phyloP scores from a whole-genome alignment of 2,888 invertebrate species.

The Protodeltote pygarga region DNA sequence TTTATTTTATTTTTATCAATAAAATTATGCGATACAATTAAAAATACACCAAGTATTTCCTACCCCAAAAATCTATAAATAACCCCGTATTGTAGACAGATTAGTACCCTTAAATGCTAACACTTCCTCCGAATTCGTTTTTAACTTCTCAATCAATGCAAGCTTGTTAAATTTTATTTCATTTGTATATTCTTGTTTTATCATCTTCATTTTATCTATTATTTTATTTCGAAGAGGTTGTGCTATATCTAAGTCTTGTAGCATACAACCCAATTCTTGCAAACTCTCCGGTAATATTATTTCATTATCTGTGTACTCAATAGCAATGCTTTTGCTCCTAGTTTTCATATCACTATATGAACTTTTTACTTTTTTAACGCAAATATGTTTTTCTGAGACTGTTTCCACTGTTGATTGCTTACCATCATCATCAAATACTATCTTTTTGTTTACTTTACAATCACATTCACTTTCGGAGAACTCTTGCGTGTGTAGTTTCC shows the following conservation, averaged over 20 bases:
- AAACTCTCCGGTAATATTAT: slow-evolving; percentile 64
- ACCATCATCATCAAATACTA: slow-evolving; percentile 77
- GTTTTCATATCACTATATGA: slow-evolving; percentile 1
- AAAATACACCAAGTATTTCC: not conserved
- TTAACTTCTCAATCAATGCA: slow-evolving; percentile 65
- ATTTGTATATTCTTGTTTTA: slow-evolving; percentile 62
- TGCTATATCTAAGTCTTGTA: slow-evolving; percentile 60
- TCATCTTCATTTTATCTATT: slow-evolving; percentile 63
- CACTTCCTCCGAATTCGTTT: slow-evolving; percentile 65
- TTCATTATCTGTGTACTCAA: slow-evolving; percentile 61
- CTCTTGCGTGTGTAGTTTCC: slow-evolving; percentile 13
- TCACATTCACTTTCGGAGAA: slow-evolving; percentile 56
- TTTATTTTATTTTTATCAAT: slow-evolving; percentile 16
- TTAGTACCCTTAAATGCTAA: slow-evolving; percentile 75
- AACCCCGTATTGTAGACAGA: slow-evolving; percentile 68
- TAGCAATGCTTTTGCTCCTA: slow-evolving; percentile 49
- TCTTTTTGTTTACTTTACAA: slow-evolving; percentile 70
- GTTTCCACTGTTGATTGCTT: slow-evolving; percentile 55
- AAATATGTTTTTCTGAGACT: slow-evolving; percentile 62
- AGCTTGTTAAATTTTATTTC: slow-evolving; percentile 68
- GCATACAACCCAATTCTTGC: slow-evolving; percentile 55
- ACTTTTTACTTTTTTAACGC: slow-evolving; percentile 55
- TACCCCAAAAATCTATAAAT: slow-evolving; percentile 42
- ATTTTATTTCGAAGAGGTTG: slow-evolving; percentile 61
- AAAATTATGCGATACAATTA: not conserved